phyloP scores from a whole-genome alignment of 2,113 vertebrate genomes.

The Percopsis transmontana region DNA sequence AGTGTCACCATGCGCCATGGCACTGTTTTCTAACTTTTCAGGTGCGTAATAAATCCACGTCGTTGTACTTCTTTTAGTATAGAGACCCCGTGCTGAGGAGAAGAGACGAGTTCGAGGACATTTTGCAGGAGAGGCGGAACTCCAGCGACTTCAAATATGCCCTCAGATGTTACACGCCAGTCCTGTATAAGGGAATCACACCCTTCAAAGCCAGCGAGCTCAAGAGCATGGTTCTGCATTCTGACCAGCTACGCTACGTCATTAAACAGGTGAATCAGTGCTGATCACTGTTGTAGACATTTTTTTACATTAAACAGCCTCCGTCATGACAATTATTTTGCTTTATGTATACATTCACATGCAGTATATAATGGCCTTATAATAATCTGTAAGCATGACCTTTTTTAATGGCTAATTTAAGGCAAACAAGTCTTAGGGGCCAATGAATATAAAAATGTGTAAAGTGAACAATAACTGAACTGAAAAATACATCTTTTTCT shows the following conservation, averaged over 20 bases:
- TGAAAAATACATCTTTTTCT: no score
- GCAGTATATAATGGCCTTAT: no score
- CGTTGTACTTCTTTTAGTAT: constrained; percentile 39
- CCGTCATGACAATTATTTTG: no score
- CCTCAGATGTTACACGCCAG: constrained; percentile 87
- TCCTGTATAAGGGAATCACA: constrained; percentile 84
- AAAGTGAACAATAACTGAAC: no score
- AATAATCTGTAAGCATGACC: no score
- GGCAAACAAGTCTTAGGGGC: no score
- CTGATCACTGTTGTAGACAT: background rate
- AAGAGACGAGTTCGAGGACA: constrained; percentile 93
- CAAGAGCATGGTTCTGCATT: constrained; percentile 85
- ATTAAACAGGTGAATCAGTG: constrained; percentile 83
- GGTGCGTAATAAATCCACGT: no score
- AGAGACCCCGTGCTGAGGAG: constrained; percentile 86
- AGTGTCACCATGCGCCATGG: no score
- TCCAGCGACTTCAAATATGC: constrained; percentile 94
- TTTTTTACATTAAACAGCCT: background rate
- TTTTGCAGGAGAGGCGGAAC: constrained; percentile 88
- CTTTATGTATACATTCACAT: no score
- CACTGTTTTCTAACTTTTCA: no score
- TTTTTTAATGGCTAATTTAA: no score
- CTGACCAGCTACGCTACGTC: constrained; percentile 86
- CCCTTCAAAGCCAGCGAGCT: constrained; percentile 83
- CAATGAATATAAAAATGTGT: no score